phyloP scores from a whole-genome alignment of 2,888 invertebrate species.

The Drosophila affinis region DNA sequence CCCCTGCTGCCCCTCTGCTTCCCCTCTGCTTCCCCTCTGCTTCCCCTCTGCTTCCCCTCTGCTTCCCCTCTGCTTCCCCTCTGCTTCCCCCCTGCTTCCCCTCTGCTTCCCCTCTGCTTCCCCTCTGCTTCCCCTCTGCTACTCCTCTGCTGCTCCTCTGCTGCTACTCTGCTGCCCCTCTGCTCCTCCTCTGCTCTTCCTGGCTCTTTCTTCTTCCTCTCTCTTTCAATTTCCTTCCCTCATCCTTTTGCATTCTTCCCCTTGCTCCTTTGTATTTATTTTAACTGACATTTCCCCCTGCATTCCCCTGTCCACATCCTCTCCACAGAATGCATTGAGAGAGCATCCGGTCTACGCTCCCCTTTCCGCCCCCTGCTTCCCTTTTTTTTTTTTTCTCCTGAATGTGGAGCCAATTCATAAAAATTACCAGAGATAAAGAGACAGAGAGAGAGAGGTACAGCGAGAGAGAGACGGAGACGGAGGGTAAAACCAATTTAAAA shows the following conservation, averaged over 20 bases:
- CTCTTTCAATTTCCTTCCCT: too few species aligned
- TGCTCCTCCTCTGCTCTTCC: background rate
- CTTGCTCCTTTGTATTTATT: constrained; percentile 35
- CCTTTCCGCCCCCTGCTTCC: constrained; percentile 13
- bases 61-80: too few species aligned
- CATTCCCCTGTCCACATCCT: constrained; percentile 56
- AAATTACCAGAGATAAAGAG: constrained; percentile 32
- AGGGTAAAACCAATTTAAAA: constrained; percentile 47
- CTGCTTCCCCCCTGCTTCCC: too few species aligned
- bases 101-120: too few species aligned
- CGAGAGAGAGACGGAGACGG: background rate
- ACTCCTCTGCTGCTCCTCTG: too few species aligned
- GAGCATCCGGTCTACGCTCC: constrained; percentile 40
- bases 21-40: too few species aligned
- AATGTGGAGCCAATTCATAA: constrained; percentile 55
- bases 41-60: too few species aligned
- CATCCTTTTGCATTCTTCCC: background rate
- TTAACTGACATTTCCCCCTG: background rate
- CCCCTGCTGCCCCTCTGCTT: too few species aligned
- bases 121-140: too few species aligned
- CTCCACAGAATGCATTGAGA: constrained; percentile 60
- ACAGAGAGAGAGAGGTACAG: background rate
- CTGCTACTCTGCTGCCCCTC: background rate
- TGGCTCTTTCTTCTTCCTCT: background rate
- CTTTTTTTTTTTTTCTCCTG: constrained; percentile 14